phyloP scores from a whole-genome alignment of 2,113 vertebrate genomes.

The Serilophus lunatus region DNA sequence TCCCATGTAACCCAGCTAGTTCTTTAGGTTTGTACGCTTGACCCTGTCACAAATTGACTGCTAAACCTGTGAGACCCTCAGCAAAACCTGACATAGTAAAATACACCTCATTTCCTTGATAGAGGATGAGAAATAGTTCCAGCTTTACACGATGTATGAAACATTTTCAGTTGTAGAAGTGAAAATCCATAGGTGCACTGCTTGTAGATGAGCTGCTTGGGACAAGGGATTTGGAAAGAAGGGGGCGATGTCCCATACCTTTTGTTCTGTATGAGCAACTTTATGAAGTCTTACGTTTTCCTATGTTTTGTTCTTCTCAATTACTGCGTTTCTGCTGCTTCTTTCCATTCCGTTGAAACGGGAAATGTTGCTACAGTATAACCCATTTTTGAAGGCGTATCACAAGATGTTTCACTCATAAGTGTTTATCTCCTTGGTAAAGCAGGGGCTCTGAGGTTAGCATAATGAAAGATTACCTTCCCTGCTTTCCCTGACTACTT shows the following conservation, averaged over 20 bases:
- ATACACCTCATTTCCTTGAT: neutral
- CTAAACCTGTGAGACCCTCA: neutral
- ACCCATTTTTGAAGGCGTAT: neutral
- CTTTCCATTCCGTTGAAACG: neutral
- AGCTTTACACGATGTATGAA: neutral
- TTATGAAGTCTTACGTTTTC: neutral
- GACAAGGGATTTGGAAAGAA: neutral
- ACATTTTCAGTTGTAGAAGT: neutral
- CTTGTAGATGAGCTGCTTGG: neutral
- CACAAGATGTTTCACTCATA: neutral
- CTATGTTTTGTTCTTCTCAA: neutral
- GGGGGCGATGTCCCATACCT: neutral
- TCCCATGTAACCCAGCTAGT: neutral
- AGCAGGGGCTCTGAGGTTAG: neutral
- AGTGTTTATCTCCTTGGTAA: accelerated
- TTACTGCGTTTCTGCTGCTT: neutral
- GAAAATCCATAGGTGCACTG: neutral
- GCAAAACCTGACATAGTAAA: neutral
- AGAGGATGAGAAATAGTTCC: neutral
- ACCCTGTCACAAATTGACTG: neutral
- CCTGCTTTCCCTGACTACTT: neutral
- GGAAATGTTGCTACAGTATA: neutral
- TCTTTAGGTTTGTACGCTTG: neutral
- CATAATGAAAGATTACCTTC: neutral
- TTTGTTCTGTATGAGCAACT: neutral